Percentiles rank a stretch among this genome's conserved stretches.
phyloP scores from a whole-genome alignment of 1,140 invertebrate species.

The Aleiodes sp. region DNA sequence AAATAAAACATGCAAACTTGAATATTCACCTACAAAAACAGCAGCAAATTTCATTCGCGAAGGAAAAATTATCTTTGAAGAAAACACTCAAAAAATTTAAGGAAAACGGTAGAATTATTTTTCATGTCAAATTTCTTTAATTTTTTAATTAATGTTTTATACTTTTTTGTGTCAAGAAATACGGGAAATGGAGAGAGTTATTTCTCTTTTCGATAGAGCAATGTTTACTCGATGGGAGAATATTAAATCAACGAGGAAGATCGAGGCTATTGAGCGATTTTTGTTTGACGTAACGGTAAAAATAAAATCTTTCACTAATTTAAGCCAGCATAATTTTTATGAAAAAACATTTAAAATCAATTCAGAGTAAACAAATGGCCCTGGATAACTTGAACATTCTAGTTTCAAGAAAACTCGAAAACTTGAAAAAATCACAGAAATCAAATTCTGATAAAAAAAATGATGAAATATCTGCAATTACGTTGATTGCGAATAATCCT shows the following conservation, averaged over 20 bases:
- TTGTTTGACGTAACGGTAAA: conserved; percentile 49
- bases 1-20: conserved; percentile 43
- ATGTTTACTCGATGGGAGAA: conserved; percentile 51
- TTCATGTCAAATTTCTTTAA: conserved; percentile 1
- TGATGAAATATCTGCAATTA: conserved; percentile 17
- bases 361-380: conserved; percentile 51
- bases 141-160: conserved; percentile 11
- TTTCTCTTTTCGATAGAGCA: conserved; percentile 50
- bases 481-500: not conserved
- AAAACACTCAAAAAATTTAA: conserved; percentile 48
- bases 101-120: conserved; percentile 45
- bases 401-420: conserved; percentile 37
- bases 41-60: conserved; percentile 48
- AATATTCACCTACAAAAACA: conserved; percentile 50
- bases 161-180: conserved; percentile 45
- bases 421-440: conserved; percentile 17
- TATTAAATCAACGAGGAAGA: conserved; percentile 43
- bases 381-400: conserved; percentile 44
- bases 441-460: not conserved
- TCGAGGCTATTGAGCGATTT: conserved; percentile 44
- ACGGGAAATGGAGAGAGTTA: conserved; percentile 51
- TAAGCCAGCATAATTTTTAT: not conserved
- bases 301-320: not conserved
- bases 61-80: conserved; percentile 45
- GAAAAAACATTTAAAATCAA: conserved; percentile 4